Evolutionary conservation across 1,140 invertebrate species (phyloP).

Genomic region (Papilio aristodemus): DNA sequence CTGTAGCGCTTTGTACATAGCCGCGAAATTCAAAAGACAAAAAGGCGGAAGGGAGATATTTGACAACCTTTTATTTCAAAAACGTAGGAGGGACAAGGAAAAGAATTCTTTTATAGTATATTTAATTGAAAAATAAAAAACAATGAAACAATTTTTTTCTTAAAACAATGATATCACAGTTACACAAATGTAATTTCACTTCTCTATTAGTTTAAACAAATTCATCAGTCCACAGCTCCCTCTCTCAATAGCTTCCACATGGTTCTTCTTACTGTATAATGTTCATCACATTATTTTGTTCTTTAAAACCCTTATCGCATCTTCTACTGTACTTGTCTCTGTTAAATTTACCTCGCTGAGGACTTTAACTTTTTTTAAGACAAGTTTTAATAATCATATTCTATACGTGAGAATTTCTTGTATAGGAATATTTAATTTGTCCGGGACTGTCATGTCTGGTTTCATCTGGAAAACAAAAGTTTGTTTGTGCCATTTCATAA

Average conservation of each 20-base stretch:
- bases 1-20: no score
- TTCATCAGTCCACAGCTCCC: no score
- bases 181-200: background rate
- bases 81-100: no score
- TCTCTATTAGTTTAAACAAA: no score
- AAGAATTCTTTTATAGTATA: no score
- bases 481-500: background rate
- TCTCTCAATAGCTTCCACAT: no score
- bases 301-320: background rate
- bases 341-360: background rate
- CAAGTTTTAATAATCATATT: background rate
- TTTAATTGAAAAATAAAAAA: slow-evolving; percentile 38
- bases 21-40: no score
- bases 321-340: background rate
- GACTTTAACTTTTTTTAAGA: background rate
- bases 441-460: background rate
- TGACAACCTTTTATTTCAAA: no score
- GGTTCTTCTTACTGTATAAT: no score
- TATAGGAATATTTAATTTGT: slow-evolving; percentile 7
- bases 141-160: slow-evolving; percentile 1
- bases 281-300: background rate
- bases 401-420: slow-evolving; percentile 23
- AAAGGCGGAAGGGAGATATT: no score
- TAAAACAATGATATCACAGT: slow-evolving; percentile 24
- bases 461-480: slow-evolving; percentile 21